Evolutionary conservation across 2,888 invertebrate genomes (phyloP), one percentile per base, ranked within the genome.

Genomic region (Andrena bicolor): DNA sequence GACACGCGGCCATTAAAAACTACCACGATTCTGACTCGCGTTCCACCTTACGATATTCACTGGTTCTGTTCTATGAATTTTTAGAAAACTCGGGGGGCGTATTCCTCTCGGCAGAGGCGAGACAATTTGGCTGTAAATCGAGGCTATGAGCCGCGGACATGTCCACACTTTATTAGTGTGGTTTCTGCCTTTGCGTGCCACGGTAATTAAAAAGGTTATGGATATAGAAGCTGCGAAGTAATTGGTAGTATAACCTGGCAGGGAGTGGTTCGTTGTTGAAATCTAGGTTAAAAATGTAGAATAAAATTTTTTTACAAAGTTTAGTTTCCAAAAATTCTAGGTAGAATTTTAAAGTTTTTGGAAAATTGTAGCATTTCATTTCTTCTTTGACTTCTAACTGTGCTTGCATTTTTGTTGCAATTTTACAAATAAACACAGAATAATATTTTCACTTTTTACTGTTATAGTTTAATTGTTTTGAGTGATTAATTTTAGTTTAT

Each of bases 1-100:
- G 51, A 85, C 85, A 77, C 71, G 60, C 71, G 32, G 77, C 76
- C 86, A 86, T 87, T 88, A 83, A 82, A 85, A 78, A 68, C 76
- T 74, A 20, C 65, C 64, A n/a, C 61, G 56, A 64, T 58, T 71
- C 23, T 56, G 28, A 71, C 2, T 35, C 30, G 20, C 41, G 32
- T 26, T 48, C 6, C 20, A 58, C 56, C 51, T 41, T 65, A 5
- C 30, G 53, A 78, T 53, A 51, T 63, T 49, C 68, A 6, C 10
- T 23, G 58, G 13, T 20, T 28, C 20, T 26, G 28, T 73, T 64
- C 10, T 51, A 28, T 6, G 58, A n/a, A 65, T 77, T 76, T 26
- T 68, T 13, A 58, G n/a, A 75, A 61, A 13, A 7, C 8, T n/a
- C 35, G 26, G 2, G 30, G 1, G 23, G 28, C 75, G 61, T 53